Percentiles rank a stretch among this genome's conserved stretches.
These are phyloP conservation scores for Dryadula phaetusa DNA, from an alignment of 2,888 invertebrate genomes.

Conservation along the genomic window DNA sequence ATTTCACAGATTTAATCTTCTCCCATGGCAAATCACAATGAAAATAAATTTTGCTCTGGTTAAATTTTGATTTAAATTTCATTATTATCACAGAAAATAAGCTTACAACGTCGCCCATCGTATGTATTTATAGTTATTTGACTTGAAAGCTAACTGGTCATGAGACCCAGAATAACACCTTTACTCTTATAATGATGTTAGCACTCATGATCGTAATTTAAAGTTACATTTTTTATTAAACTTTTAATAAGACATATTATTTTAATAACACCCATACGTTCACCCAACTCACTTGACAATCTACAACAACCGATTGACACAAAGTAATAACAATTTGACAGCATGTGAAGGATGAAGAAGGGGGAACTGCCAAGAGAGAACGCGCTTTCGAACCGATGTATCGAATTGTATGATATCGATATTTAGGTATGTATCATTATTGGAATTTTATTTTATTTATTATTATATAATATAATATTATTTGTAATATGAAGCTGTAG, in stretches of 20 bases:
- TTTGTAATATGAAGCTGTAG: too few relatives aligned
- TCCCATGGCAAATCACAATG: constrained; percentile 77
- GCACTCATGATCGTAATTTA: constrained; percentile 69
- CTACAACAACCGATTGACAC: constrained; percentile 25
- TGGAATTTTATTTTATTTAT: too few relatives aligned
- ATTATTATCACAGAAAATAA: constrained; percentile 82
- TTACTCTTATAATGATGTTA: constrained; percentile 60
- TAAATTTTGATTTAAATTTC: constrained; percentile 82
- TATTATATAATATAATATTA: too few relatives aligned
- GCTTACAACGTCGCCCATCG: constrained; percentile 80
- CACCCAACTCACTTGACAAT: constrained; percentile 53
- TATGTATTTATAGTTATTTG: constrained; percentile 48
- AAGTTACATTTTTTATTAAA: constrained; percentile 65
- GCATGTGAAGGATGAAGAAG: background rate
- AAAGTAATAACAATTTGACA: constrained; percentile 16
- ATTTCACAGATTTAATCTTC: constrained; percentile 84
- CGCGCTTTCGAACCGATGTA: background rate
- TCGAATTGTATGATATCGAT: background rate
- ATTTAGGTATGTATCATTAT: too few relatives aligned
- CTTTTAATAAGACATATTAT: constrained; percentile 43
- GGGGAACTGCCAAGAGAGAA: background rate
- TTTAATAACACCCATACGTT: constrained; percentile 42
- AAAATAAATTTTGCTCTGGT: constrained; percentile 77
- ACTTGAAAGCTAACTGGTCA: constrained; percentile 69
- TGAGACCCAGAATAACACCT: constrained; percentile 64